These are phyloP conservation scores for Cinclus cinclus DNA, from an alignment of 2,113 vertebrate species.

Conservation along the genomic window DNA sequence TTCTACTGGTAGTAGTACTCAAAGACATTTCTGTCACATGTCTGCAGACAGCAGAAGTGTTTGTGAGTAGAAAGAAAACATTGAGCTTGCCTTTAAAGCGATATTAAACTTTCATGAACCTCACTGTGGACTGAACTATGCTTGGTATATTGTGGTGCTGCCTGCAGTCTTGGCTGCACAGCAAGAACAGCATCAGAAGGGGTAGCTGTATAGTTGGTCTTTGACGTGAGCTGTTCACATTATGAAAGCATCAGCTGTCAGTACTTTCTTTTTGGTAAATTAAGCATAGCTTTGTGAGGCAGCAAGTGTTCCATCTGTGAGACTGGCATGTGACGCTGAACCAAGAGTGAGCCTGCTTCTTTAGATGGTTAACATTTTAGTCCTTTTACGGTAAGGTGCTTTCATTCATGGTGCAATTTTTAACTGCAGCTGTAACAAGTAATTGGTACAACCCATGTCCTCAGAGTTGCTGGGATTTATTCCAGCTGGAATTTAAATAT, in stretches of 20 bases:
- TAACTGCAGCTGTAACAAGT: slow-evolving; percentile 37
- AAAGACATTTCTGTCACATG: background rate
- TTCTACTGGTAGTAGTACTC: background rate
- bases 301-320: background rate
- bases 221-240: background rate
- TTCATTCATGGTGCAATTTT: slow-evolving; percentile 39
- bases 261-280: slow-evolving; percentile 3
- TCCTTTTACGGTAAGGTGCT: background rate
- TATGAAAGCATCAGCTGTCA: background rate
- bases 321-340: background rate
- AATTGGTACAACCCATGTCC: slow-evolving; percentile 16
- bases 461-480: slow-evolving; percentile 3
- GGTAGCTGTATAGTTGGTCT: background rate
- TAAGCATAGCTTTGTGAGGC: background rate
- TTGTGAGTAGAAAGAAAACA: background rate
- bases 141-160: background rate
- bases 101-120: background rate
- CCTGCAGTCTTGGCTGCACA: background rate
- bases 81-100: slow-evolving; percentile 38
- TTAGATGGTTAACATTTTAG: slow-evolving; percentile 30
- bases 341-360: background rate
- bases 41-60: background rate
- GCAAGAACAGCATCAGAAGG: background rate
- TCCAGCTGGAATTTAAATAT: slow-evolving; percentile 35
- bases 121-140: background rate